phyloP scores from a whole-genome alignment of 2,797 vertebrate genomes.

The Melanogrammus aeglefinus region DNA sequence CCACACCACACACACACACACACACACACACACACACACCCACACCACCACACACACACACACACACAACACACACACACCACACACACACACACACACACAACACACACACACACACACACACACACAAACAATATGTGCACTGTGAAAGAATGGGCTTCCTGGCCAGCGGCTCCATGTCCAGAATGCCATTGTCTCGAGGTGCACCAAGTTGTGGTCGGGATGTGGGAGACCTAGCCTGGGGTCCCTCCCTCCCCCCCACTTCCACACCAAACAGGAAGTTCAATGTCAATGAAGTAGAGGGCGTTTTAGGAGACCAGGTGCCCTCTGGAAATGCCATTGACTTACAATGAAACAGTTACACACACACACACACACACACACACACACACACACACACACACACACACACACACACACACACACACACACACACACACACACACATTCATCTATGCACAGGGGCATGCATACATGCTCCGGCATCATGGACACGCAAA shows the following conservation, averaged over 20 bases:
- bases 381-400: background rate
- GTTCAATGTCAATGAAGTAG: constrained; percentile 38
- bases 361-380: background rate
- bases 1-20: background rate
- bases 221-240: constrained; percentile 55
- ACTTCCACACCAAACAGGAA: constrained; percentile 41
- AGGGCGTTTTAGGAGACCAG: constrained; percentile 38
- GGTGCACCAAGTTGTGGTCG: constrained; percentile 20
- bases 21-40: background rate
- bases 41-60: too few relatives aligned
- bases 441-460: background rate
- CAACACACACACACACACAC: too few relatives aligned
- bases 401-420: background rate
- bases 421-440: background rate
- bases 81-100: too few relatives aligned
- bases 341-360: constrained; percentile 53
- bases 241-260: constrained; percentile 5
- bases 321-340: constrained; percentile 46
- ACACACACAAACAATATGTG: background rate
- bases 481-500: background rate
- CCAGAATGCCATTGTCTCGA: constrained; percentile 51
- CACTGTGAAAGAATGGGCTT: background rate
- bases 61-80: background rate
- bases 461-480: background rate
- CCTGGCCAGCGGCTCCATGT: constrained; percentile 14